Evolutionary conservation across 37 sponge, comb jelly and placozoan genomes (phyloP).

Genomic region (Beroe forskalii): DNA sequence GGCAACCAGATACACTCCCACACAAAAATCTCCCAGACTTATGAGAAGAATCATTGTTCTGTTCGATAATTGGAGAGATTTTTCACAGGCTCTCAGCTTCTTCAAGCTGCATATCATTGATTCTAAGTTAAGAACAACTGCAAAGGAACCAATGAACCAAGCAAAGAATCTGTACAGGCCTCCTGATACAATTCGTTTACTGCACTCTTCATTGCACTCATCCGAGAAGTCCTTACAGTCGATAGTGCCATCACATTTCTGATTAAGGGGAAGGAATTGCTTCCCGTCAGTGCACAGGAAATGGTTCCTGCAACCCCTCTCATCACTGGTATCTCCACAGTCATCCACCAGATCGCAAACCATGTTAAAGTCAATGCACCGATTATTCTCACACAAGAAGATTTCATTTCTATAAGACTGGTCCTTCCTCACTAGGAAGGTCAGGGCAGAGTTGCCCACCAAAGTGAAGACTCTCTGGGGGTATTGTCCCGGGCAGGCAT

Average conservation of each 20-base stretch:
- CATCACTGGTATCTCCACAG: background rate
- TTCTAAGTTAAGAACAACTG: background rate
- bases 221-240: background rate
- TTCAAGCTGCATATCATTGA: background rate
- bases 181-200: background rate
- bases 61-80: background rate
- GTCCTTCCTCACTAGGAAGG: background rate
- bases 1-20: background rate
- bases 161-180: background rate
- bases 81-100: background rate
- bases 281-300: background rate
- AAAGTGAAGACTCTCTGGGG: background rate
- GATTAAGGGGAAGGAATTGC: background rate
- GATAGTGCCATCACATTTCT: background rate
- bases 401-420: background rate
- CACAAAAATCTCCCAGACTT: background rate
- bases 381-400: background rate
- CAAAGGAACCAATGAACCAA: background rate
- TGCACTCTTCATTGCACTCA: conserved; percentile 18
- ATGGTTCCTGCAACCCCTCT: background rate
- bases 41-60: background rate
- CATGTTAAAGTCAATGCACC: background rate
- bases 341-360: background rate
- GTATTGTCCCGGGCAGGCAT: conserved; percentile 30
- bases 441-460: background rate